Conservation (phyloP, 2,888 invertebrate species). For the Rugalucina vietnamica region DNA sequence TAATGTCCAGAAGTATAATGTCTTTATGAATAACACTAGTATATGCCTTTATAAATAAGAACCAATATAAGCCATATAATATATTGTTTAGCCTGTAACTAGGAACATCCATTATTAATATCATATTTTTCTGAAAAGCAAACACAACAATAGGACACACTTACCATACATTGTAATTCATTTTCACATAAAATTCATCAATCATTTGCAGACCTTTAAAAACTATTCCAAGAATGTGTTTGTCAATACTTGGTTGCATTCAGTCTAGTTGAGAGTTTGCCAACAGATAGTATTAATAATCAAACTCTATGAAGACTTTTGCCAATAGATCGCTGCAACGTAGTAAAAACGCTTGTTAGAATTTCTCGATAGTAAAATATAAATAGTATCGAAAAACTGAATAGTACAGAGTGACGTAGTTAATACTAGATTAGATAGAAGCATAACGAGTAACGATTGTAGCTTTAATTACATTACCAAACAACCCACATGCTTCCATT, state of each 20-base stretch:
- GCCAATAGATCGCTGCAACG: constrained; percentile 5
- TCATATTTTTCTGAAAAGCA: no score
- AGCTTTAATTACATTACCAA: neutral
- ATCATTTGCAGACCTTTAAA: neutral
- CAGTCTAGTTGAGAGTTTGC: neutral
- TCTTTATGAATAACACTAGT: no score
- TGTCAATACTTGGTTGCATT: constrained; percentile 5
- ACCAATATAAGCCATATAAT: no score
- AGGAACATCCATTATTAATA: no score
- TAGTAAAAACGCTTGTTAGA: constrained; percentile 8
- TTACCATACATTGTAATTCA: neutral
- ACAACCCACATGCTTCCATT: neutral
- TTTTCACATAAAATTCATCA: neutral
- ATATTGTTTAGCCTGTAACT: no score
- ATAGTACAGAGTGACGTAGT: neutral
- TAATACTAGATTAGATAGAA: neutral
- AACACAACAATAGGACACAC: neutral
- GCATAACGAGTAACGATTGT: neutral
- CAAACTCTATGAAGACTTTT: constrained; percentile 1
- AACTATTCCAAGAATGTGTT: constrained; percentile 5
- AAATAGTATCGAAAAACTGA: neutral
- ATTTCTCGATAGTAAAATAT: constrained; percentile 5
- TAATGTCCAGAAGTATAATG: no score
- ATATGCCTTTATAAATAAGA: no score
- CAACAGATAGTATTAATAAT: constrained; percentile 3